Evolutionary conservation across 2,888 invertebrate genomes (phyloP).

Genomic region (Drosophila basisetae): DNA sequence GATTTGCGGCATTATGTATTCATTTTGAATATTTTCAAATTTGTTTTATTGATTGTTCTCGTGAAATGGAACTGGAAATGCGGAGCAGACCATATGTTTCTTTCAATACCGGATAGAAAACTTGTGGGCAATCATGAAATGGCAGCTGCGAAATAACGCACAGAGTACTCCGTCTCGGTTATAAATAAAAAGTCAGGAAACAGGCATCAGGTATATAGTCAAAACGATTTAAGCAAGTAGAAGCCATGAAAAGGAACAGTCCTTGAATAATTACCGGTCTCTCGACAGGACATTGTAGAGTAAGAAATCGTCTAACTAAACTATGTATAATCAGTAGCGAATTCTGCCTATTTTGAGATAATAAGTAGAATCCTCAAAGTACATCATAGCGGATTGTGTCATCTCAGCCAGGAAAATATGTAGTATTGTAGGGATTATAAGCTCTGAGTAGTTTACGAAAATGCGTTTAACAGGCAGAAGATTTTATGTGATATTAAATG

Average conservation of each 20-base stretch:
- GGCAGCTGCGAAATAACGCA: neutral
- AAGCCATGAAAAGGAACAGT: neutral
- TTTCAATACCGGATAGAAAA: neutral
- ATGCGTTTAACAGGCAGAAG: neutral
- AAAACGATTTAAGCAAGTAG: neutral
- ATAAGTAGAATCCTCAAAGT: no score
- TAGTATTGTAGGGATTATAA: neutral
- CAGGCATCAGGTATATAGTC: neutral
- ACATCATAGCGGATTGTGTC: no score
- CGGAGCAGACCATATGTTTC: neutral
- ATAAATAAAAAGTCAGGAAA: neutral
- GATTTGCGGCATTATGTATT: conserved; percentile 2
- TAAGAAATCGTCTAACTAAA: neutral
- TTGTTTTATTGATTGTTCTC: neutral
- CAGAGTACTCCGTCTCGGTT: neutral
- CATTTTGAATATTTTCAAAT: conserved; percentile 4
- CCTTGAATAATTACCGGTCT: neutral
- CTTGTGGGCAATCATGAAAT: neutral
- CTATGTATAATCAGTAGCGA: neutral
- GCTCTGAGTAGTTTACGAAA: neutral
- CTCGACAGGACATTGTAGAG: neutral
- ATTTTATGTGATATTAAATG: neutral
- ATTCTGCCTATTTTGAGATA: neutral
- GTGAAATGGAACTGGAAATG: neutral
- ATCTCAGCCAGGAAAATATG: neutral